These are phyloP conservation scores for Caenorhabditis elegans DNA, from an alignment of 1,140 invertebrate genomes.

Conservation along the genomic window WBcel235 BX284605.5:7050001-7050500, in stretches of 20 bases:
- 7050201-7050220: conserved; percentile 44
- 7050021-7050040: neutral
- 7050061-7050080: conserved; percentile 14
- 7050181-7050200: too few species aligned
- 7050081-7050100: conserved; percentile 35
- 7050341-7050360: conserved; percentile 42
- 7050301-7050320: neutral
- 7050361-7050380: conserved; percentile 36
- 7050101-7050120: conserved; percentile 28
- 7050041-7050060: neutral
- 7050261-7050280: neutral
- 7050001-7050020: conserved; percentile 25
- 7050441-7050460: too few species aligned
- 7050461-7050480: too few species aligned
- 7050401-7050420: too few species aligned
- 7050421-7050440: too few species aligned
- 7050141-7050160: conserved; percentile 38
- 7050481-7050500: too few species aligned
- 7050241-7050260: conserved; percentile 5
- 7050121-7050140: conserved; percentile 18
- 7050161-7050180: conserved; percentile 41
- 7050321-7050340: conserved; percentile 3
- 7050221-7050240: conserved; percentile 34
- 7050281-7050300: neutral
- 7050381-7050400: neutral